A percentile compares a stretch with the other conserved stretches of the same genome.
Evolutionary conservation across 1,140 invertebrate species (phyloP).

Genomic region (Lysiphlebus fabarum): DNA sequence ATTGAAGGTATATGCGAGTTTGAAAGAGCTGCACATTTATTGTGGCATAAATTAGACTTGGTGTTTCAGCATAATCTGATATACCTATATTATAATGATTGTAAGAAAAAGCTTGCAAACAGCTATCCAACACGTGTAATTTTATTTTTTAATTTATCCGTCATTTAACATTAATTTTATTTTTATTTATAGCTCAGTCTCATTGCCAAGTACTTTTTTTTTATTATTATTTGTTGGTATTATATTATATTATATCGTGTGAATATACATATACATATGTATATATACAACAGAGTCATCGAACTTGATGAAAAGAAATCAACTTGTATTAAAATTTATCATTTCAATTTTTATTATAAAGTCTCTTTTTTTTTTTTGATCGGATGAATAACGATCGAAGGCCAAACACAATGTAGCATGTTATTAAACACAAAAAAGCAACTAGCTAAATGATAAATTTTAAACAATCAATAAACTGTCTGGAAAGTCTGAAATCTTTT

Average conservation of each 20-base stretch:
- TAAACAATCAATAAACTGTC: conserved; percentile 22
- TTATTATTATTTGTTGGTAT: too few relatives aligned
- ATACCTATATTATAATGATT: conserved; percentile 42
- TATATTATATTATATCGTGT: too few relatives aligned
- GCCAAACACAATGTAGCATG: background rate
- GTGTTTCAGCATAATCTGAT: conserved; percentile 42
- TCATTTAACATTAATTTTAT: too few relatives aligned
- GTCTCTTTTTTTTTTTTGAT: conserved; percentile 1
- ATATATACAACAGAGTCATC: too few relatives aligned
- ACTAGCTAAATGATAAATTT: conserved; percentile 19
- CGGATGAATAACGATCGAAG: conserved; percentile 20
- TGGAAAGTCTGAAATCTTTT: conserved; percentile 18
- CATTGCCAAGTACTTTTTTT: too few relatives aligned
- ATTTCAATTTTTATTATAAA: too few relatives aligned
- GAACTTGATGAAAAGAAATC: too few relatives aligned
- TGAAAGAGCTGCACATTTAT: conserved; percentile 34
- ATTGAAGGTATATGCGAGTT: conserved; percentile 27
- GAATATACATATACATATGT: too few relatives aligned
- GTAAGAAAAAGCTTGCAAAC: conserved; percentile 25
- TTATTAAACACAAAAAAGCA: conserved; percentile 3
- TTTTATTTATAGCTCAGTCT: too few relatives aligned
- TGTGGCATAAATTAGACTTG: conserved; percentile 41
- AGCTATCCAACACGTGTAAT: too few relatives aligned
- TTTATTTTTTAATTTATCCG: too few relatives aligned
- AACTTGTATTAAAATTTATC: too few relatives aligned